These are phyloP conservation scores for Chiloscyllium plagiosum DNA, from an alignment of 2,113 vertebrate species.

Conservation along the genomic window DNA sequence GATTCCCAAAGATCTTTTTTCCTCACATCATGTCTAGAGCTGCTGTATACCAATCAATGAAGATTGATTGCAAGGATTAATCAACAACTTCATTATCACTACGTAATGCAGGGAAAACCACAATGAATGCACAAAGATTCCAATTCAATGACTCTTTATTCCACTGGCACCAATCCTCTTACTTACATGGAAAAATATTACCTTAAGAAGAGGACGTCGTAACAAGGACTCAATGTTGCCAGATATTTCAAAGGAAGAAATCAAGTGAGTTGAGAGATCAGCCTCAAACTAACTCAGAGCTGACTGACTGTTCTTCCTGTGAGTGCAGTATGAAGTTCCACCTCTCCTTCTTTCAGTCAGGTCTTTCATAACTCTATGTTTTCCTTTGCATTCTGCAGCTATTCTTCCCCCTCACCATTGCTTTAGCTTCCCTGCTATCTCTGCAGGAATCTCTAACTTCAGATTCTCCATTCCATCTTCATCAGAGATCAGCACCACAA, in stretches of 20 bases:
- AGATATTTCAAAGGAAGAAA: neutral
- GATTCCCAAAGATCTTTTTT: neutral
- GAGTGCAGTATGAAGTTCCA: neutral
- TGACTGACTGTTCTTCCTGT: neutral
- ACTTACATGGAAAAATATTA: neutral
- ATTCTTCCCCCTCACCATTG: neutral
- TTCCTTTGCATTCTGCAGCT: neutral
- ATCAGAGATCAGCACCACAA: neutral
- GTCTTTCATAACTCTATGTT: neutral
- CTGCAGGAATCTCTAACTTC: no score
- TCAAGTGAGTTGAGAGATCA: neutral
- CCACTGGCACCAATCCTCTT: neutral
- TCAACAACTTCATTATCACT: neutral
- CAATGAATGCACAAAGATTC: neutral
- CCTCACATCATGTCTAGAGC: no score
- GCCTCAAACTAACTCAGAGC: neutral
- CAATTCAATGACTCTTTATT: neutral
- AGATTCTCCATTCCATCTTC: neutral
- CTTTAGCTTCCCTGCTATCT: neutral
- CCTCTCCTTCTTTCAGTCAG: neutral
- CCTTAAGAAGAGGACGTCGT: neutral
- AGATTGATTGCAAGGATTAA: neutral
- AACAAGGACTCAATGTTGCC: neutral
- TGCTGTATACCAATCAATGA: neutral
- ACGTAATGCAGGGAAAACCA: neutral